Evolutionary conservation across 2,888 invertebrate genomes (phyloP).

Genomic region (Nesidiocoris tenuis): DNA sequence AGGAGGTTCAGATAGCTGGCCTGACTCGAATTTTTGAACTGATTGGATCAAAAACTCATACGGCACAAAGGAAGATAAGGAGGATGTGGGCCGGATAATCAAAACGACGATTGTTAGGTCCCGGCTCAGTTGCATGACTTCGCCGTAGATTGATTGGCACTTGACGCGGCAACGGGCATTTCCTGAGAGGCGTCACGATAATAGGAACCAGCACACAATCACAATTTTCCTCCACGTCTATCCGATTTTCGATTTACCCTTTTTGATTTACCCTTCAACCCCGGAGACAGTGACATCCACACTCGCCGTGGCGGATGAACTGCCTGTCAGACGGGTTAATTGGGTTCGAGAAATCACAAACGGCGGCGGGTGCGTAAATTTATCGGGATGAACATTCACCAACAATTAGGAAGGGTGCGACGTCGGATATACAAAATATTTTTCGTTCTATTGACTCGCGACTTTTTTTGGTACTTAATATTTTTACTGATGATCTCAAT

Average conservation of each 20-base stretch:
- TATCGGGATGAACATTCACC: too few species aligned
- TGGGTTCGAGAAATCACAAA: background rate
- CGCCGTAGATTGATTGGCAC: background rate
- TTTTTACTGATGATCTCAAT: too few species aligned
- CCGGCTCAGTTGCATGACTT: background rate
- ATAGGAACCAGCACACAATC: background rate
- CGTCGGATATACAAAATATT: too few species aligned
- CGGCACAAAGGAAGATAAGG: too few species aligned
- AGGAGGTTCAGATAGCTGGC: too few species aligned
- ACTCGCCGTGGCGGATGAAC: background rate
- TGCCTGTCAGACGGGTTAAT: background rate
- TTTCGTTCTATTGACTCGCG: too few species aligned
- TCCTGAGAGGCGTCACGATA: background rate
- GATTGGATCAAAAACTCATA: too few species aligned
- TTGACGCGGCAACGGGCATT: background rate
- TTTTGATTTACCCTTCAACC: background rate
- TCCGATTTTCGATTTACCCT: background rate
- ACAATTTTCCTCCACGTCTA: background rate
- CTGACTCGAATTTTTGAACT: too few species aligned
- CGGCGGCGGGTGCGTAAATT: background rate
- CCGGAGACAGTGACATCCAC: background rate
- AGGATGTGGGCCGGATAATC: background rate
- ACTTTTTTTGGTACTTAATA: too few species aligned
- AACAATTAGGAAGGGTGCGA: too few species aligned
- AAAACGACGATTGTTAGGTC: background rate